Conservation (phyloP, 2,797 vertebrate species). For the Trachurus trachurus region DNA sequence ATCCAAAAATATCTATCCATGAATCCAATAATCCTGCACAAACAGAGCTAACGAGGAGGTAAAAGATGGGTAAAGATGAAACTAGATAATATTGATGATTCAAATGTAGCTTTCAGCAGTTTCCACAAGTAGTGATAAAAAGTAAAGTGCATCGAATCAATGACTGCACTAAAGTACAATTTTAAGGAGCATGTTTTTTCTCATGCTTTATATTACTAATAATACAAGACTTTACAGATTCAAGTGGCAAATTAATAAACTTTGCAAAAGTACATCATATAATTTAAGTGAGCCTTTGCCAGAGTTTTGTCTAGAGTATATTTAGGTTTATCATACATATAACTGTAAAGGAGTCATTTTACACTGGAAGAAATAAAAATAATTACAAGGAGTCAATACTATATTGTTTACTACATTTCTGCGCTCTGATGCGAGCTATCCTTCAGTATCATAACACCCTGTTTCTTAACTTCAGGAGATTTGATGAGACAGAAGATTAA, state of each 20-base stretch:
- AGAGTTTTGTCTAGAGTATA: not conserved
- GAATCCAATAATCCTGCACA: not conserved
- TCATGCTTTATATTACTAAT: not conserved
- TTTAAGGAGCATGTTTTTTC: not conserved
- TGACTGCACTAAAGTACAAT: not conserved
- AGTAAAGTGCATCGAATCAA: not conserved
- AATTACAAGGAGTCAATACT: not conserved
- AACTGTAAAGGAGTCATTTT: not conserved
- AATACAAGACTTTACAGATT: too few relatives aligned
- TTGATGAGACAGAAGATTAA: conserved; percentile 1
- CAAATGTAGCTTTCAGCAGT: not conserved
- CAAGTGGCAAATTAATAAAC: too few relatives aligned
- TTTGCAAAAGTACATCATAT: too few relatives aligned
- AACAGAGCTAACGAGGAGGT: too few relatives aligned
- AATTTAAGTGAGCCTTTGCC: not conserved
- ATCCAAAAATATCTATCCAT: not conserved
- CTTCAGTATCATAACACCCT: not conserved
- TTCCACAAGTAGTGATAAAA: not conserved
- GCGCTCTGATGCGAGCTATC: not conserved
- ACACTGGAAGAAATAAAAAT: not conserved
- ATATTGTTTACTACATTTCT: not conserved
- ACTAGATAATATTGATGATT: not conserved
- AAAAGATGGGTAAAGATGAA: not conserved
- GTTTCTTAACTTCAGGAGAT: not conserved
- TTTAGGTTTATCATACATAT: not conserved